Base-by-base conservation (phyloP, 2,888 invertebrate species). In the Trissoscelio sp. region DNA sequence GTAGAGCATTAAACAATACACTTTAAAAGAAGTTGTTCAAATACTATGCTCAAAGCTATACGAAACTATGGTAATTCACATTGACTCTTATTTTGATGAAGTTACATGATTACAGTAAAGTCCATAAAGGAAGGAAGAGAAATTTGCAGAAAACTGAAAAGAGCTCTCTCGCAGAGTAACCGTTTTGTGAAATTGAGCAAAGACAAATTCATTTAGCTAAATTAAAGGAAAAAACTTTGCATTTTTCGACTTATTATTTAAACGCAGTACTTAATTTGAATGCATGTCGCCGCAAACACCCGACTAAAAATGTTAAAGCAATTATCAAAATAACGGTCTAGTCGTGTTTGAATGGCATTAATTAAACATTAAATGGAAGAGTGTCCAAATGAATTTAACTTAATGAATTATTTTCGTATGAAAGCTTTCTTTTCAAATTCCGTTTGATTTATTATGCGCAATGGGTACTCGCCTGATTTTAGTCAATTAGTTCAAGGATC, bases 31-130 rank as follows among this genome's bases (percentile, higher is more conserved):
- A 51, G 24, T 1, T 24, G 12, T 12, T 51, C 22, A 51, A 51
- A 51, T 24, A 12, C 24, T 14, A 12, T 12, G 12, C 24, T 51
- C 48, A 46, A 46, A 20, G 46, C 20, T 46, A 18, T n/a, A 46
- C 46, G 11, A 24, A 51, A 51, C 24, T 24, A 51, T 51, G 48
- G 4, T 51, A 51, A 51, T 51, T 24, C 24, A n/a, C 12, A 51
- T 5, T 51, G 48, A 51, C 48, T 51, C 12, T 51, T 51, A 51
- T 51, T 51, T 51, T 51, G 48, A 51, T 51, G 12, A 22, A 51
- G 12, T 51, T 24, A 51, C 6, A 12, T 24, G 48, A 24, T 51
- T 51, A 51, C 22, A 16, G 7, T n/a, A n/a, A 44, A 44, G 44
- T 16, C 44, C 44, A 16, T 44, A 16, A 44, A 3, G n/a, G n/a